Conservation (phyloP, 2,888 invertebrate species). For the Eristalinus aeneus region DNA sequence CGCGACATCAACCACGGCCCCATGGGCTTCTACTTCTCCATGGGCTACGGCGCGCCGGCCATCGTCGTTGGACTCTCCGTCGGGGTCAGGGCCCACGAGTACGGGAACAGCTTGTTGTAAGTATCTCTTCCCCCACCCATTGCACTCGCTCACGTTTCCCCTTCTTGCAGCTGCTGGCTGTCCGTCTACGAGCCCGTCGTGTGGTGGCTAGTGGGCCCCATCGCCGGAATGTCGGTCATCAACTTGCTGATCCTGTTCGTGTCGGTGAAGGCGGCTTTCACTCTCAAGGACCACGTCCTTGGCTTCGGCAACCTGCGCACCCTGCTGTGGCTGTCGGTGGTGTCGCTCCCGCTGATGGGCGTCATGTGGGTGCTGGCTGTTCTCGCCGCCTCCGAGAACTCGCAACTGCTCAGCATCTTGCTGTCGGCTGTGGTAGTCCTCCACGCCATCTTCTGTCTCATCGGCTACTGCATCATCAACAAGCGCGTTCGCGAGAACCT, state of each 20-base stretch:
- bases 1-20: conserved; percentile 97
- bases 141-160: neutral
- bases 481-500: conserved; percentile 89
- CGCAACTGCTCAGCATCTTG: conserved; percentile 87
- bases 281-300: conserved; percentile 92
- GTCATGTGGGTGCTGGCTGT: conserved; percentile 93
- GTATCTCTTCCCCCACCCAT: conserved; percentile 79
- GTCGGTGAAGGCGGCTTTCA: conserved; percentile 94
- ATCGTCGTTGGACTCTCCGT: conserved; percentile 94
- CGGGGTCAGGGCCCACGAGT: conserved; percentile 95
- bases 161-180: conserved; percentile 92
- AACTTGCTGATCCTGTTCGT: conserved; percentile 91
- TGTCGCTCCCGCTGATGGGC: conserved; percentile 91
- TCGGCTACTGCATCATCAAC: conserved; percentile 94
- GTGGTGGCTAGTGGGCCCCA: conserved; percentile 97
- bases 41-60: conserved; percentile 96
- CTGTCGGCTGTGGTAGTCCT: conserved; percentile 89
- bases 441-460: conserved; percentile 91
- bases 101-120: conserved; percentile 96
- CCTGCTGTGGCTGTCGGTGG: conserved; percentile 92
- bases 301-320: conserved; percentile 93
- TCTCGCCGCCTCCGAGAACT: conserved; percentile 88
- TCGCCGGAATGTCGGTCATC: conserved; percentile 88
- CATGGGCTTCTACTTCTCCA: conserved; percentile 94
- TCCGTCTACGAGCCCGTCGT: conserved; percentile 95